Base-by-base conservation (phyloP, 2,888 invertebrate species). In the Panopea generosa region DNA sequence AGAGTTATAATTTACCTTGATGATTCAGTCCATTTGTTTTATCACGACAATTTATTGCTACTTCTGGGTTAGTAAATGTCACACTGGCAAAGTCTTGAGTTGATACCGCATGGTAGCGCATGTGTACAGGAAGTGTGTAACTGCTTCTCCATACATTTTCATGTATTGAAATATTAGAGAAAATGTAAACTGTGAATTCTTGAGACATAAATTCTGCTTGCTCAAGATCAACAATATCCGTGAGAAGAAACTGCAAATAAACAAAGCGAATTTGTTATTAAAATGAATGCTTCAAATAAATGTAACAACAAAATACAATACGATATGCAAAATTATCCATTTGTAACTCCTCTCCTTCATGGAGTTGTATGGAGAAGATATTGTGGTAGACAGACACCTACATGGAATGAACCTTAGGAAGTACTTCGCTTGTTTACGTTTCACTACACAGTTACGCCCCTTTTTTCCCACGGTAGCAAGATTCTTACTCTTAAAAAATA, bases 61-160 rank as follows among this genome's bases (percentile, higher is more conserved):
- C 50, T 43, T 82, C 57, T 67, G 79, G 65, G 75, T 73, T n/a
- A 14, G 38, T 53, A 24, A 87, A 78, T 7, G 40, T 49, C 0
- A 82, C 67, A 22, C 62, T 65, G 4, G 55, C 74, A 52, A 71
- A 67, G 6, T 72, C 65, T 7, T 53, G 55, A n/a, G 45, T 59
- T 1, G 77, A 59, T n/a, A 86, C 82, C 56, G 62, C 65, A 65
- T 89, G 90, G 61, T 89, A 90, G 2, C 90, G 77, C 18, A 87
- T 68, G 72, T 90, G 89, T 33, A 89, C 73, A 20, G 89, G 90
- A 6, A 89, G 45, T 3, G 71, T 74, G 11, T 86, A 77, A n/a
- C 75, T 63, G 26, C 68, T 56, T 1, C 53, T 62, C 63, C 67
- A 72, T n/a, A 24, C 49, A n/a, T 65, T 69, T 9, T 50, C 55